Evolutionary conservation across 1,140 invertebrate genomes (phyloP), one percentile per base, ranked within the genome.

Genomic region (Probaryconus sp.): DNA sequence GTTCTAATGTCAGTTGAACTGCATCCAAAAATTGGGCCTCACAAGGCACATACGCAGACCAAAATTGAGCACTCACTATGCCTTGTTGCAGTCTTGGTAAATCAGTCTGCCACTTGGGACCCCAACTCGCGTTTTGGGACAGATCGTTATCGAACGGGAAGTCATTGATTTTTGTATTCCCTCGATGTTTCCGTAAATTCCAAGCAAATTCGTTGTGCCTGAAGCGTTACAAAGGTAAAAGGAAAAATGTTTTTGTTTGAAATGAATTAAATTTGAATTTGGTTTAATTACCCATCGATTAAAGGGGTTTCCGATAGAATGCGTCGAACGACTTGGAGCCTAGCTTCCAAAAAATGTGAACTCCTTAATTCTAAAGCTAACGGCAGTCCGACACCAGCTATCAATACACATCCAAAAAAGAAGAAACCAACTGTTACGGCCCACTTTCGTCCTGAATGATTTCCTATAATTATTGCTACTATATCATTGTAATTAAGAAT

Each of bases 11-110:
- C 30, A 93, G 85, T 78, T 94, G 92, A 2, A 95, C 93, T 0
- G 94, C 93, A 77, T 95, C 93, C 53, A 93, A 90, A 81, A 93
- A 91, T 80, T 96, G 94, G 1, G 94, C 91, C 51, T 92, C 91
- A 82, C 96, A 97, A 0, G 93, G 93, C 0, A 95, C 94, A 82
- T 96, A 97, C 0, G 94, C 94, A 0, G 94, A 95, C 95, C 95
- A 97, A 84, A 97, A 96, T 92, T 96, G 91, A 2, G 89, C 91
- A 5, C 90, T 90, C 1, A 92, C 84, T 47, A 88, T 87, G 1
- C 91, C 91, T 38, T 87, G 76, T 6, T 80, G 71, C 18, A 91
- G 73, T 16, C 90, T 78, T 0, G 86, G 84, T 33, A 92, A 81
- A 70, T 91, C 91, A 0, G 90, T 91, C 48, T 91, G 90, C 80